Conservation (phyloP, 2,888 invertebrate species). For the Dicycla oo region DNA sequence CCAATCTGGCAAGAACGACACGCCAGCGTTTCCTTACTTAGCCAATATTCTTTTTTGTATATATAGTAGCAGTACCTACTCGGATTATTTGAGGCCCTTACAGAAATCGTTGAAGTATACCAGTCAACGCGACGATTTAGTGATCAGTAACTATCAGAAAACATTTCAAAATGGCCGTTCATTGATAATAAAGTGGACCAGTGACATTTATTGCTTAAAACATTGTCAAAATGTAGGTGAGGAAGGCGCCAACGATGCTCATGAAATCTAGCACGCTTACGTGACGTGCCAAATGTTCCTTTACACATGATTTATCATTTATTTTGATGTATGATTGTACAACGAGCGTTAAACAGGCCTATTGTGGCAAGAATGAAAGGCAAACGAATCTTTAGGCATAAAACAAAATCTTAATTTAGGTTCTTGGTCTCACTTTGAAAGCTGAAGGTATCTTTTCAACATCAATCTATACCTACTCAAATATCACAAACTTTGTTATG, state of each 20-base stretch:
- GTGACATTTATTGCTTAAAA: constrained; percentile 13
- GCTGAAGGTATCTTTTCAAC: background rate
- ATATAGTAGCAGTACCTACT: too few species aligned
- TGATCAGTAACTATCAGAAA: background rate
- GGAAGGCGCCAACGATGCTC: constrained; percentile 38
- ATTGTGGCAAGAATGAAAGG: background rate
- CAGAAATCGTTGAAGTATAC: background rate
- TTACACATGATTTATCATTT: background rate
- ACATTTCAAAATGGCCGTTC: background rate
- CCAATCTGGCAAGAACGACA: background rate
- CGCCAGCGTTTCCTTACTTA: background rate
- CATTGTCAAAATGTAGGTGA: constrained; percentile 14
- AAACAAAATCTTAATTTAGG: background rate
- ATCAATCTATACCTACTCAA: background rate
- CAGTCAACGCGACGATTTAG: background rate
- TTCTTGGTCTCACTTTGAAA: background rate
- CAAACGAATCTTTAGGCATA: background rate
- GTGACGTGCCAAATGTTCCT: constrained; percentile 24
- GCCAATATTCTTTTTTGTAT: too few species aligned
- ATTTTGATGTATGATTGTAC: background rate
- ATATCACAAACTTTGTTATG: background rate
- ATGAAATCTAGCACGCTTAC: constrained; percentile 6
- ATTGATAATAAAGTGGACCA: constrained; percentile 8
- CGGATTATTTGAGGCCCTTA: background rate
- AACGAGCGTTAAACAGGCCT: background rate